phyloP scores from a whole-genome alignment of 2,113 vertebrate species.

The Pampusana beccarii region DNA sequence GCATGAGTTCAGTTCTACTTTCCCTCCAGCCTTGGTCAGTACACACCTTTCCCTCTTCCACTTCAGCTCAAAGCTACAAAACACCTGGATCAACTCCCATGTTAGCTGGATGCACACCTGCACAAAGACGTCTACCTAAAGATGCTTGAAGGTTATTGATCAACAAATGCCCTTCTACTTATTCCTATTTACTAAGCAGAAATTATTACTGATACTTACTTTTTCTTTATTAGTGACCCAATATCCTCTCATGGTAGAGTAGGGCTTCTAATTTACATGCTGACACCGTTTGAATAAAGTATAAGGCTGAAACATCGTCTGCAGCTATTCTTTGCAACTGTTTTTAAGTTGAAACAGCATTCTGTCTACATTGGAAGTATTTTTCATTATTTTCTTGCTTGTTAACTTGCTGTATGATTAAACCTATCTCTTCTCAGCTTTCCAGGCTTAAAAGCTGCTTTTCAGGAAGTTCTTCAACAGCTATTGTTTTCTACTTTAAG shows the following conservation, averaged over 20 bases:
- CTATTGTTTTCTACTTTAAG: background rate
- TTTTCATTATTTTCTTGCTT: background rate
- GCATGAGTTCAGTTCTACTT: background rate
- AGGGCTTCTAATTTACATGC: background rate
- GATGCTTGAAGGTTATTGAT: background rate
- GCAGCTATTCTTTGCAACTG: background rate
- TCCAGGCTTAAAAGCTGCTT: background rate
- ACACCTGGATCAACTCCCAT: rapidly evolving
- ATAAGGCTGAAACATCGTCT: background rate
- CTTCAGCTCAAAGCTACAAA: background rate
- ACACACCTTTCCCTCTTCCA: background rate
- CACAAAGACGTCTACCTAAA: background rate
- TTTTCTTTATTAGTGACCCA: background rate
- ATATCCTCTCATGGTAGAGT: background rate
- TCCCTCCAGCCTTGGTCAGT: background rate
- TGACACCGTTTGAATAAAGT: background rate
- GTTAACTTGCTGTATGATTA: conserved; percentile 1
- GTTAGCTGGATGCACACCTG: background rate
- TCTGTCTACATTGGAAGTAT: background rate
- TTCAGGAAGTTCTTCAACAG: background rate
- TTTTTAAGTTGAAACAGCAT: background rate
- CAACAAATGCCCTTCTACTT: background rate
- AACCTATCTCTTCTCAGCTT: background rate
- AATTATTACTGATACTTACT: background rate
- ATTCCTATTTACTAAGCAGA: background rate